These are phyloP conservation scores for Lycaena phlaeas DNA, from an alignment of 2,888 invertebrate genomes.

Conservation along the genomic window DNA sequence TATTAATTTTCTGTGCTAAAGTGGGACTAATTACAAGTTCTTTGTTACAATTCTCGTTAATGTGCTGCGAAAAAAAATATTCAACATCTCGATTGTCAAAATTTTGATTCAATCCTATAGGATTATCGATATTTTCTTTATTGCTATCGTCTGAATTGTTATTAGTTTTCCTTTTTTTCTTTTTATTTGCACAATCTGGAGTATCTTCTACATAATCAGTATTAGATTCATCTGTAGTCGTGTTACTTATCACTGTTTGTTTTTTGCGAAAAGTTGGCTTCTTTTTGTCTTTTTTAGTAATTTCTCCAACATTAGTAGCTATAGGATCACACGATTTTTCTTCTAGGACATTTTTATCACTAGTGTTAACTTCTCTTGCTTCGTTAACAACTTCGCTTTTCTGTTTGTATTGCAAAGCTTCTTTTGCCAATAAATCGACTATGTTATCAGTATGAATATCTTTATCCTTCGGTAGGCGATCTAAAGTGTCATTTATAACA, in stretches of 20 bases:
- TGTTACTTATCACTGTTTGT: slow-evolving; percentile 23
- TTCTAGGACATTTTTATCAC: no score
- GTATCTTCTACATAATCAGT: slow-evolving; percentile 35
- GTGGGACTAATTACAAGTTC: slow-evolving; percentile 38
- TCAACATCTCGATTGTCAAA: slow-evolving; percentile 31
- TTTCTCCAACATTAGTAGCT: no score
- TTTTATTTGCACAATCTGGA: slow-evolving; percentile 29
- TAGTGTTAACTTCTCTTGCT: no score
- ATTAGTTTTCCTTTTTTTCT: slow-evolving; percentile 19
- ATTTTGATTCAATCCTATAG: neutral
- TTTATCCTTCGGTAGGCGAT: slow-evolving; percentile 33
- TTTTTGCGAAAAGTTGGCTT: neutral
- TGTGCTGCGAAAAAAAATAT: slow-evolving; percentile 42
- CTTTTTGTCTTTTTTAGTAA: neutral
- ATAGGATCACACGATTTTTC: no score
- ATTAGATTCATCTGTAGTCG: slow-evolving; percentile 42
- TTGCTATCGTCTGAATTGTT: slow-evolving; percentile 10
- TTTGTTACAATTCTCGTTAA: slow-evolving; percentile 26
- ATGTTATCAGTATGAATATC: slow-evolving; percentile 32
- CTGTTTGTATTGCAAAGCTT: slow-evolving; percentile 30
- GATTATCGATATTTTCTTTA: no score
- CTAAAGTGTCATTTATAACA: slow-evolving; percentile 38
- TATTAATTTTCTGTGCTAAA: slow-evolving; percentile 43
- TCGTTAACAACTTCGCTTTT: neutral
- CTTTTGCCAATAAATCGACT: slow-evolving; percentile 38